Percentiles rank a stretch among this genome's conserved stretches.
Conservation (phyloP, 1,140 invertebrate species). For the Pissodes strobi region DNA sequence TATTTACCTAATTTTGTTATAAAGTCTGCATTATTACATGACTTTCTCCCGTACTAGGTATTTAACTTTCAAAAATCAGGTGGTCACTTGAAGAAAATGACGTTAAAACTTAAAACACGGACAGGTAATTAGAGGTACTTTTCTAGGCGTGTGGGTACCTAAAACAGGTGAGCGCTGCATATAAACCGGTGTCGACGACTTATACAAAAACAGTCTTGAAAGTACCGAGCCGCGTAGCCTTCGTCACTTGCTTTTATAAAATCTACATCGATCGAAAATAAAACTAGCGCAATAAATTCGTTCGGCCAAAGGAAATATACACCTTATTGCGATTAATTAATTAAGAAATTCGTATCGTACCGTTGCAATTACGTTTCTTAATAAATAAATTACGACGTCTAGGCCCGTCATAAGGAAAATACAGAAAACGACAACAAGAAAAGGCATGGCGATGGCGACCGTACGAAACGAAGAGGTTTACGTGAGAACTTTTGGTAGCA, state of each 20-base stretch:
- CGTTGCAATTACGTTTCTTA: background rate
- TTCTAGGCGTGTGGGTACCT: too few relatives aligned
- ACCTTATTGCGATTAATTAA: background rate
- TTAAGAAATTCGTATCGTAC: background rate
- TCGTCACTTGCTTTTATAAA: constrained; percentile 14
- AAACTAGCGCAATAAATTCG: constrained; percentile 13
- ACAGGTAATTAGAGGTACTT: too few relatives aligned
- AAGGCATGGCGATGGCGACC: constrained; percentile 43
- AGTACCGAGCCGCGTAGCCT: constrained; percentile 6
- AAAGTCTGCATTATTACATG: too few relatives aligned
- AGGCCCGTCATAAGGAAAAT: constrained; percentile 5
- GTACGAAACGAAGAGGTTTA: constrained; percentile 35
- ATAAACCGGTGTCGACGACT: constrained; percentile 29
- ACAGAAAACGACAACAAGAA: constrained; percentile 24
- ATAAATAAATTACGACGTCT: constrained; percentile 2
- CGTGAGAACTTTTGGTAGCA: constrained; percentile 38
- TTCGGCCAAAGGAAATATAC: background rate
- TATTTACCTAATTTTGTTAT: too few relatives aligned
- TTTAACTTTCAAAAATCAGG: too few relatives aligned
- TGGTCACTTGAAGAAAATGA: too few relatives aligned
- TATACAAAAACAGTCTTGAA: constrained; percentile 13
- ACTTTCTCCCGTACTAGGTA: too few relatives aligned
- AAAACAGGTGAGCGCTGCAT: too few relatives aligned
- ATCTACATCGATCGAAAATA: constrained; percentile 30
- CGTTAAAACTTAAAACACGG: too few relatives aligned